These are phyloP conservation scores for Parapristionchus giblindavisi DNA, from an alignment of 2,888 invertebrate genomes.

Conservation along the genomic window DNA sequence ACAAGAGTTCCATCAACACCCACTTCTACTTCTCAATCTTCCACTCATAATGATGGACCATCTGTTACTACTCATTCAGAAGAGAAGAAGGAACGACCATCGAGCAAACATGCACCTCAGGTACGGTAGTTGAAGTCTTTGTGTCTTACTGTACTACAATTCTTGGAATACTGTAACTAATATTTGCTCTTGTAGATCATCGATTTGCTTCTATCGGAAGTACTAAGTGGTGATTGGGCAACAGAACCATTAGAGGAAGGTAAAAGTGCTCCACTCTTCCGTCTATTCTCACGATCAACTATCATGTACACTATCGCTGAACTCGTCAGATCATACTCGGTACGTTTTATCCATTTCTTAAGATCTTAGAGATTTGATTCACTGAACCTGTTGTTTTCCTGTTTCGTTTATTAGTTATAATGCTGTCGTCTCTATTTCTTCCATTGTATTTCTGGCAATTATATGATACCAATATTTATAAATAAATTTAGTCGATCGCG, in stretches of 20 bases:
- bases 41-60: too few relatives aligned
- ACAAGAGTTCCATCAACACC: too few relatives aligned
- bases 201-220: constrained; percentile 47
- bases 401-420: not conserved
- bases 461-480: too few relatives aligned
- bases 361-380: not conserved
- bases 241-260: too few relatives aligned
- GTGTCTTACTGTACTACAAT: too few relatives aligned
- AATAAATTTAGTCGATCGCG: constrained; percentile 39
- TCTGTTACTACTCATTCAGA: too few relatives aligned
- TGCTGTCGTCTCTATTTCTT: not conserved
- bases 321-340: constrained; percentile 50
- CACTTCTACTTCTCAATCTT: too few relatives aligned
- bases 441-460: not conserved
- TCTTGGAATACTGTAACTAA: too few relatives aligned
- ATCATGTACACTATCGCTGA: constrained; percentile 49
- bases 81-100: too few relatives aligned
- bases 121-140: too few relatives aligned
- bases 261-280: too few relatives aligned
- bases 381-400: not conserved
- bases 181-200: constrained; percentile 44
- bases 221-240: constrained; percentile 46
- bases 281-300: constrained; percentile 43
- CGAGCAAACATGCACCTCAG: too few relatives aligned
- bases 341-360: not conserved